Percentiles rank a stretch among this genome's conserved stretches.
Evolutionary conservation across 1,140 invertebrate species (phyloP).

Genomic region (Cotesia vestalis): DNA sequence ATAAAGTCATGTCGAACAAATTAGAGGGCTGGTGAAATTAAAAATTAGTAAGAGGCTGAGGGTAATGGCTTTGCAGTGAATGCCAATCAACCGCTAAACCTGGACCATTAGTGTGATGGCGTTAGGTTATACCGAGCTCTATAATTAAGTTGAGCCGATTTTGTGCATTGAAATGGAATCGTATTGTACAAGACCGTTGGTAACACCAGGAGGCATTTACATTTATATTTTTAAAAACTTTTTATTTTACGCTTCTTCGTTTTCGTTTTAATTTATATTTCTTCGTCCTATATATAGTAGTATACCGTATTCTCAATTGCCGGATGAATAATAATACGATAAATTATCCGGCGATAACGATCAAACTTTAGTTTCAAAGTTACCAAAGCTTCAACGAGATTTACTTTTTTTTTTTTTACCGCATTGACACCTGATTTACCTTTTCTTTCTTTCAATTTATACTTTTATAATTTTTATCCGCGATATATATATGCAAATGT

Average conservation of each 20-base stretch:
- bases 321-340: no score
- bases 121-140: slow-evolving; percentile 22
- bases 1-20: not conserved
- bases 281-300: not conserved
- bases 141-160: slow-evolving; percentile 36
- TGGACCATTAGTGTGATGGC: slow-evolving; percentile 27
- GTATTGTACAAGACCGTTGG: slow-evolving; percentile 29
- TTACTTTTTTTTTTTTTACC: no score
- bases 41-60: slow-evolving; percentile 1
- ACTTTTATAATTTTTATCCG: no score
- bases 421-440: no score
- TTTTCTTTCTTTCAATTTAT: no score
- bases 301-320: no score
- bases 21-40: not conserved
- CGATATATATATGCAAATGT: no score
- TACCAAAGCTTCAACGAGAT: no score
- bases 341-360: no score
- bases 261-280: not conserved
- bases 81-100: slow-evolving; percentile 34
- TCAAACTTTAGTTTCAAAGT: no score
- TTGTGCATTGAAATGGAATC: slow-evolving; percentile 33
- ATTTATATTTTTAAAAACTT: not conserved
- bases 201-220: not conserved
- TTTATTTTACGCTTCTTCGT: slow-evolving; percentile 1
- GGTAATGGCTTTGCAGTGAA: slow-evolving; percentile 26